Evolutionary conservation across 2,113 vertebrate genomes (phyloP), one percentile per base, ranked within the genome.

Genomic region (Xenopus borealis): DNA sequence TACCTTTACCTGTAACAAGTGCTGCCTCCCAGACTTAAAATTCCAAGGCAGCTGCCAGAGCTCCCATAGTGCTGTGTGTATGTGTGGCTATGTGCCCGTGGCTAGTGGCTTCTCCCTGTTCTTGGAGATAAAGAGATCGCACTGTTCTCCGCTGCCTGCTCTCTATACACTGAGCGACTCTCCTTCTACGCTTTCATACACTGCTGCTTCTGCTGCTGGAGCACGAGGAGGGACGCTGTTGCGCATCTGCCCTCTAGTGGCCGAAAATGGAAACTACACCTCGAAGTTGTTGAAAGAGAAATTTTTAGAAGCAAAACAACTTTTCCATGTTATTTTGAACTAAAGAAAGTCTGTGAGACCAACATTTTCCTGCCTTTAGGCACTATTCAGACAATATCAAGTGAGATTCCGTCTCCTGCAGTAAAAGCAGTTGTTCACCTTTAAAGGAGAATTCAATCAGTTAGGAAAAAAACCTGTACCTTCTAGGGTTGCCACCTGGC

Each of bases 121-220:
- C 66, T 27, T 76, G 58, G 73, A 76, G 66, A 44, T 76, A 76
- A 53, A 76, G 45, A 12, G 66, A 76, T 55, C 66, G 57, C n/a
- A 58, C 52, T 69, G 66, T 55, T 62, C 58, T n/a, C 73, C 69
- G 20, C 73, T 23, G 66, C 58, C 44, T 69, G 73, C 73, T 46
- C 73, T 76, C 69, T 69, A 69, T 58, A 69, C 73, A 76, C 57
- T 62, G 58, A 69, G 44, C 11, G 47, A 50, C 14, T 20, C 72
- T 66, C 45, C 12, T 20, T 17, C 7, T 45, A 12, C 20, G 62
- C 72, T 75, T 75, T 68, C 53, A 64, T 50, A 46, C 18, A 68
- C 40, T 27, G 52, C 44, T 7, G 33, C 33, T 40, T 1, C 10
- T 11, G 10, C 46, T 47, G 12, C 12, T 47, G 9, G 46, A 6